A percentile compares a stretch with the other conserved stretches of the same genome.
These are phyloP conservation scores for Cyanoramphus novaezelandiae DNA, from an alignment of 2,113 vertebrate genomes.

Conservation along the genomic window DNA sequence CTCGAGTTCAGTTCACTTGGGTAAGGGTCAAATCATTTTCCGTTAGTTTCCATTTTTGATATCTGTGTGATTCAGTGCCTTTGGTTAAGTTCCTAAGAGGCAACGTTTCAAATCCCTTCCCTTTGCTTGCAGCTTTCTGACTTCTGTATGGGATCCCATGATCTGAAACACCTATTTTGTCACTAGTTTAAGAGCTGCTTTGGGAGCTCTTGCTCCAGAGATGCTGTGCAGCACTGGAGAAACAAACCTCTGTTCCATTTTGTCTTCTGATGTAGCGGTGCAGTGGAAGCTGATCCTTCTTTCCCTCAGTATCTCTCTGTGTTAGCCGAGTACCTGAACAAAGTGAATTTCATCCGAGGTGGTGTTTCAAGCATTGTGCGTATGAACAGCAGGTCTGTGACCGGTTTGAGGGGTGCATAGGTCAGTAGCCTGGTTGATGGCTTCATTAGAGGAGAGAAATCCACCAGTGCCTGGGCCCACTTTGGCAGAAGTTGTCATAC, in stretches of 20 bases:
- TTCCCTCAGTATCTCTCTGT: constrained; percentile 64
- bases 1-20: constrained; percentile 18
- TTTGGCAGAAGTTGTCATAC: background rate
- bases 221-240: background rate
- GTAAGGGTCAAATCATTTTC: constrained; percentile 54
- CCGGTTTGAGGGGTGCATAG: background rate
- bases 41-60: constrained; percentile 56
- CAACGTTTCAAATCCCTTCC: background rate
- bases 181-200: background rate
- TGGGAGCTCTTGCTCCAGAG: background rate
- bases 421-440: background rate
- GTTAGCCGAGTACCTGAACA: constrained; percentile 68
- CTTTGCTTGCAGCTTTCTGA: background rate
- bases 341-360: constrained; percentile 78
- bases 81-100: background rate
- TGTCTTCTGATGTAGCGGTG: background rate
- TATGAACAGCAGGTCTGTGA: constrained; percentile 34
- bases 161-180: background rate
- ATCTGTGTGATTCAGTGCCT: constrained; percentile 6
- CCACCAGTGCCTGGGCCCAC: background rate
- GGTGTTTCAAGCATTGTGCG: constrained; percentile 72
- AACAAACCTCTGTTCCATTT: background rate
- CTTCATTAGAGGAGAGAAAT: background rate
- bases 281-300: background rate
- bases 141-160: background rate